Conservation (phyloP, 2,113 vertebrate genomes). For the Hippocampus zosterae region DNA sequence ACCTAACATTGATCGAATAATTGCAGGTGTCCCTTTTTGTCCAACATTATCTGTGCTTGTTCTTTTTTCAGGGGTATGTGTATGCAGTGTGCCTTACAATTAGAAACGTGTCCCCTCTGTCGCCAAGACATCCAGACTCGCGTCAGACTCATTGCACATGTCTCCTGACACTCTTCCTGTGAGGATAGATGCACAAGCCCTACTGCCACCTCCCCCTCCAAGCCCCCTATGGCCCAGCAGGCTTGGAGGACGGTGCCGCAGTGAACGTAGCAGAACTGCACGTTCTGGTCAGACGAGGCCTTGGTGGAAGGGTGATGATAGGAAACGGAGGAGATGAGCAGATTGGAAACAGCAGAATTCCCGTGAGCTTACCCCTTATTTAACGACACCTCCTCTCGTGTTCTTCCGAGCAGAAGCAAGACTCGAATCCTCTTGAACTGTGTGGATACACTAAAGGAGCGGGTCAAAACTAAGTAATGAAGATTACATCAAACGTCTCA, state of each 20-base stretch:
- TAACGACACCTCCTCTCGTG: conserved; percentile 35
- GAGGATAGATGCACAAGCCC: conserved; percentile 47
- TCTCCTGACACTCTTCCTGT: conserved; percentile 84
- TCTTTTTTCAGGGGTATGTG: conserved; percentile 84
- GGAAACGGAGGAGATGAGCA: conserved; percentile 25
- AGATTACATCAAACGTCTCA: conserved; percentile 15
- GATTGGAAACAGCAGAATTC: conserved; percentile 27
- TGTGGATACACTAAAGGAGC: neutral
- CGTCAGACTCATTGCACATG: conserved; percentile 95
- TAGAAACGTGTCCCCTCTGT: conserved; percentile 98
- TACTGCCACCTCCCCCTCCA: conserved; percentile 32
- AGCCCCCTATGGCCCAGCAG: conserved; percentile 38
- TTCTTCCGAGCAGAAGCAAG: conserved; percentile 24
- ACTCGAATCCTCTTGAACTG: neutral
- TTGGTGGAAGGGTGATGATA: conserved; percentile 24
- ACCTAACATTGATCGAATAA: neutral
- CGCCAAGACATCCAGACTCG: conserved; percentile 96
- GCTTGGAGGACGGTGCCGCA: conserved; percentile 35
- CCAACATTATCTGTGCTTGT: neutral
- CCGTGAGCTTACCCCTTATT: conserved; percentile 24
- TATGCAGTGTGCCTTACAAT: conserved; percentile 99
- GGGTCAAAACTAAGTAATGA: conserved; percentile 14
- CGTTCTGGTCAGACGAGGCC: conserved; percentile 26
- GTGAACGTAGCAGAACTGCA: conserved; percentile 17
- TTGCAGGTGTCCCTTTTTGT: neutral